Conservation (phyloP, 2,888 invertebrate species). For the Noctua janthina region DNA sequence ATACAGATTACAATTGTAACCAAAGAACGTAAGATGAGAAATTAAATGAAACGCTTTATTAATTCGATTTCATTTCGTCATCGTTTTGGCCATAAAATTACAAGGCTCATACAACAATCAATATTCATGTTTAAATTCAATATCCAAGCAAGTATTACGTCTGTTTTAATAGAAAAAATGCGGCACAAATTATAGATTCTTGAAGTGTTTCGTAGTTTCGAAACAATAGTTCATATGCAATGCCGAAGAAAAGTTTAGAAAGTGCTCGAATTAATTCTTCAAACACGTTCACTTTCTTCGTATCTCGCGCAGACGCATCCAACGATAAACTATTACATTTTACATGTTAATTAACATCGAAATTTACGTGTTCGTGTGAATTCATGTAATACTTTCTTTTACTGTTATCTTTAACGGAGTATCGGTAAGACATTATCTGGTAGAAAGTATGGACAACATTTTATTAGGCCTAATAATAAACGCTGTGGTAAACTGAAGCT, state of each 20-base stretch:
- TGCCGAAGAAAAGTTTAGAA: conserved; percentile 62
- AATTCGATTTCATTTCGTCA: conserved; percentile 8
- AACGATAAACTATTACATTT: conserved; percentile 46
- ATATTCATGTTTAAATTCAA: conserved; percentile 10
- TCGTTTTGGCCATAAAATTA: conserved; percentile 21
- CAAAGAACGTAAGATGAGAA: not conserved
- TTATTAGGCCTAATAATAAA: not conserved
- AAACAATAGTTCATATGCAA: conserved; percentile 62
- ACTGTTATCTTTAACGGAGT: conserved; percentile 5
- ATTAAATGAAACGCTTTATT: not conserved
- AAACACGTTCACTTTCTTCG: conserved; percentile 66
- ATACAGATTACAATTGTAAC: conserved; percentile 1
- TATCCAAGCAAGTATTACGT: not conserved
- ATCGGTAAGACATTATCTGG: conserved; percentile 22
- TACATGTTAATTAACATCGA: conserved; percentile 48
- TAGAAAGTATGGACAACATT: not conserved
- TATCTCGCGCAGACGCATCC: conserved; percentile 37
- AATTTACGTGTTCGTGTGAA: conserved; percentile 40
- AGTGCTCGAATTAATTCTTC: conserved; percentile 64
- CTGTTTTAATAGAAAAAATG: conserved; percentile 32
- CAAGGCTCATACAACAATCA: conserved; percentile 4
- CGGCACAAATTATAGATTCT: conserved; percentile 38
- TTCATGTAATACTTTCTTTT: conserved; percentile 42
- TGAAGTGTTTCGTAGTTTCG: conserved; percentile 32
- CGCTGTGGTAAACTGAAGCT: not conserved